Evolutionary conservation across 2,113 vertebrate genomes (phyloP).

Genomic region (Sander lucioperca): DNA sequence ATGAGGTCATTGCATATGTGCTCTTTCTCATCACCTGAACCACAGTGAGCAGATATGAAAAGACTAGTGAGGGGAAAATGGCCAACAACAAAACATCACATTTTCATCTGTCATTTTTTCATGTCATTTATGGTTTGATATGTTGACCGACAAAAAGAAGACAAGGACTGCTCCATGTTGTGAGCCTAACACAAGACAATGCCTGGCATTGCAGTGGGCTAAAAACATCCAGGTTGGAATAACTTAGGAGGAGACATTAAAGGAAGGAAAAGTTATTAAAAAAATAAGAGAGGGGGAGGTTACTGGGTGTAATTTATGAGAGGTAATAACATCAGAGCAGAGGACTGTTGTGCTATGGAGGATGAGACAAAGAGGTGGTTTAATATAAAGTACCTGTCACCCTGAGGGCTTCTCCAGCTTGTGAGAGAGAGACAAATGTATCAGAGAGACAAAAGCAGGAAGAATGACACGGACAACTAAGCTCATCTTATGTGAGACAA

Average conservation of each 20-base stretch:
- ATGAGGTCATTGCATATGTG: constrained; percentile 62
- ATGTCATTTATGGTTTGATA: constrained; percentile 29
- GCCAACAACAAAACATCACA: constrained; percentile 32
- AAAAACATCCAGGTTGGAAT: constrained; percentile 39
- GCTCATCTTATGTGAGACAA: constrained; percentile 51
- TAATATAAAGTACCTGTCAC: constrained; percentile 94
- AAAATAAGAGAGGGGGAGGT: constrained; percentile 37
- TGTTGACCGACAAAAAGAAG: constrained; percentile 42
- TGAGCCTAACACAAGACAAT: constrained; percentile 44
- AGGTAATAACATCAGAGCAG: constrained; percentile 81
- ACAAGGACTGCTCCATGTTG: constrained; percentile 14
- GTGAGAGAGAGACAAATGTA: constrained; percentile 91
- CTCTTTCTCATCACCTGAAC: constrained; percentile 25
- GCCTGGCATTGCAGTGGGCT: constrained; percentile 21
- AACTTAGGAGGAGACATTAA: constrained; percentile 23
- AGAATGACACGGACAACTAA: constrained; percentile 65
- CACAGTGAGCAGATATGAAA: constrained; percentile 61
- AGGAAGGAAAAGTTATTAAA: constrained; percentile 22
- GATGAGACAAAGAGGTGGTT: constrained; percentile 85
- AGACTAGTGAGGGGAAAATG: constrained; percentile 47
- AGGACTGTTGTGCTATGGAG: constrained; percentile 79
- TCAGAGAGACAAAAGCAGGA: constrained; percentile 87
- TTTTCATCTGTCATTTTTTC: background rate
- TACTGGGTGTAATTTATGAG: constrained; percentile 72
- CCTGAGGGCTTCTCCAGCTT: constrained; percentile 99